phyloP scores from a whole-genome alignment of 1,140 invertebrate genomes.

The Melipona quadrifasciata region DNA sequence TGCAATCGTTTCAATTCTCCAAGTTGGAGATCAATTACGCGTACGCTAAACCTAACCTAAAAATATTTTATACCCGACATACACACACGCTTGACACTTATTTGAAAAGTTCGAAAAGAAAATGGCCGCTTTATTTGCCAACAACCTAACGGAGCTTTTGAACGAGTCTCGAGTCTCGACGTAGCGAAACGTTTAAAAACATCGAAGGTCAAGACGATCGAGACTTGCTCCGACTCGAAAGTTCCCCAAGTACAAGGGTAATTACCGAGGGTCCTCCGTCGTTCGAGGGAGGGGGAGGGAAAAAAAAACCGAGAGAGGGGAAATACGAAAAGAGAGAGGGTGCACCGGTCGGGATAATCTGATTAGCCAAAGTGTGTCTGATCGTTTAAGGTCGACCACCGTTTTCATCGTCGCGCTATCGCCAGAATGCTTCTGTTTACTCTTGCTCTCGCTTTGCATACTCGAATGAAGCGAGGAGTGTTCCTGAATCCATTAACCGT shows the following conservation, averaged over 20 bases:
- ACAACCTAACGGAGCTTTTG: too few species aligned
- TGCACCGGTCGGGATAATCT: slow-evolving; percentile 59
- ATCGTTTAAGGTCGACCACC: slow-evolving; percentile 67
- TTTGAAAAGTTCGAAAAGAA: too few species aligned
- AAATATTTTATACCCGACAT: too few species aligned
- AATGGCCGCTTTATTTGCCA: too few species aligned
- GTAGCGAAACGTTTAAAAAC: neutral
- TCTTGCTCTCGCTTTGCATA: slow-evolving; percentile 66
- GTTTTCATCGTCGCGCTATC: slow-evolving; percentile 50
- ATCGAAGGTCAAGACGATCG: slow-evolving; percentile 8
- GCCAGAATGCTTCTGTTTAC: slow-evolving; percentile 63
- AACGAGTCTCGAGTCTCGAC: neutral
- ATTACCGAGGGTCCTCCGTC: neutral
- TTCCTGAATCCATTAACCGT: slow-evolving; percentile 69
- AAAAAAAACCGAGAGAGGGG: neutral
- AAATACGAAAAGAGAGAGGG: neutral
- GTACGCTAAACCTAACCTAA: too few species aligned
- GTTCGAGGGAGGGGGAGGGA: neutral
- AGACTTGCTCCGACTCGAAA: neutral
- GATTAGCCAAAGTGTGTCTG: slow-evolving; percentile 72
- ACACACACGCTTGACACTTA: too few species aligned
- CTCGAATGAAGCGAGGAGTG: slow-evolving; percentile 58
- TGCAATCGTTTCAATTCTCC: too few species aligned
- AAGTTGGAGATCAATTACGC: too few species aligned
- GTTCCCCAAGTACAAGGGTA: neutral